phyloP scores from a whole-genome alignment of 2,797 vertebrate species.

The Prunella strophiata region DNA sequence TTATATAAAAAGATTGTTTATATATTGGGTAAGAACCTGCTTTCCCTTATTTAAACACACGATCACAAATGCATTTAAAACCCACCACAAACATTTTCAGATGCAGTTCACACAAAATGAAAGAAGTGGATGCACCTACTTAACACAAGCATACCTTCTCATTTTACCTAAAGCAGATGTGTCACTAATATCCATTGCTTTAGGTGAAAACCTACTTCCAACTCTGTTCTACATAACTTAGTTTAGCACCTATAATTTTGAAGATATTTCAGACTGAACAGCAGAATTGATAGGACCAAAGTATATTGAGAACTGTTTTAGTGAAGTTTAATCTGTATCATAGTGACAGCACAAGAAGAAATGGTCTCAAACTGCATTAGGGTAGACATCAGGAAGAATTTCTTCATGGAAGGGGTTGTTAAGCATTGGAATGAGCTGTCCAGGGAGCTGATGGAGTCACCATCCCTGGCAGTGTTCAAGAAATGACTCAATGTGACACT shows the following conservation, averaged over 20 bases:
- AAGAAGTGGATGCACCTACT: background rate
- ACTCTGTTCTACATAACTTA: background rate
- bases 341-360: background rate
- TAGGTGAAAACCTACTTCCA: background rate
- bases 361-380: background rate
- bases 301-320: background rate
- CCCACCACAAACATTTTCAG: background rate
- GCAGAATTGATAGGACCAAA: background rate
- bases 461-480: background rate
- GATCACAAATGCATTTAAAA: constrained; percentile 1
- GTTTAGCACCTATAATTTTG: background rate
- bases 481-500: background rate
- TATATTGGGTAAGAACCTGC: background rate
- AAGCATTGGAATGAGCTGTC: background rate
- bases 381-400: background rate
- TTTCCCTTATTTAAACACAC: background rate
- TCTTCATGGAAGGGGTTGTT: background rate
- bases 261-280: background rate
- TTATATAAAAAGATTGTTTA: constrained; percentile 5
- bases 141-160: background rate
- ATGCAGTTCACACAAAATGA: background rate
- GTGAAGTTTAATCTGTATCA: background rate
- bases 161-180: background rate
- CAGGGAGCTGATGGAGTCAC: background rate
- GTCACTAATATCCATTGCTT: background rate